A percentile compares a stretch with the other conserved stretches of the same genome.
These are phyloP conservation scores for Falco novaeseelandiae DNA, from an alignment of 2,797 vertebrate species.

Conservation along the genomic window DNA sequence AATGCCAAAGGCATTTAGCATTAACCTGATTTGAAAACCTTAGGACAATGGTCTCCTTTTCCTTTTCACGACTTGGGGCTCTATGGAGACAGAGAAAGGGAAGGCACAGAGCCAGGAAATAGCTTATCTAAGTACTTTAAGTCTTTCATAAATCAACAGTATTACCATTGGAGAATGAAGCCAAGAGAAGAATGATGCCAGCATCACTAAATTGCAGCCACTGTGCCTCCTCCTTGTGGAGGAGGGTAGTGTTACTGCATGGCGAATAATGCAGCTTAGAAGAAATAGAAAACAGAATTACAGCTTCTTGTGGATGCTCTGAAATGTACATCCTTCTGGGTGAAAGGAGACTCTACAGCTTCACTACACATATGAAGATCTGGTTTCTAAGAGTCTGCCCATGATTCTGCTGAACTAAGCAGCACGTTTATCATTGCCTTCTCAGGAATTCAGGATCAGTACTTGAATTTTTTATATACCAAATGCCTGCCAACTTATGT, in stretches of 20 bases:
- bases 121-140: constrained; percentile 15
- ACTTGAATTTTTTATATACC: not conserved
- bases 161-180: not conserved
- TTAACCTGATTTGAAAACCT: not conserved
- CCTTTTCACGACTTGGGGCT: not conserved
- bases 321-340: not conserved
- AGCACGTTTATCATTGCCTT: not conserved
- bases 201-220: not conserved
- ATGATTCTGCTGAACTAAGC: not conserved
- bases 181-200: not conserved
- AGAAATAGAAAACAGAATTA: not conserved
- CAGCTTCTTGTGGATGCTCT: not conserved
- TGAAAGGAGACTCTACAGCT: not conserved
- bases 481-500: not conserved
- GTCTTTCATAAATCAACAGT: constrained; percentile 43
- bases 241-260: not conserved
- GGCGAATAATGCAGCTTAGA: not conserved
- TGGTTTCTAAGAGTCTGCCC: not conserved
- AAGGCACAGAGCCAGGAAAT: constrained; percentile 36
- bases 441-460: not conserved
- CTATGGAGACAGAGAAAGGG: not conserved
- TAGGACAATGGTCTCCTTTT: not conserved
- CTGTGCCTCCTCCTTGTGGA: not conserved
- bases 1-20: not conserved
- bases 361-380: not conserved